Conservation (phyloP, 2,113 vertebrate species). For the Amblyornis subalaris region DNA sequence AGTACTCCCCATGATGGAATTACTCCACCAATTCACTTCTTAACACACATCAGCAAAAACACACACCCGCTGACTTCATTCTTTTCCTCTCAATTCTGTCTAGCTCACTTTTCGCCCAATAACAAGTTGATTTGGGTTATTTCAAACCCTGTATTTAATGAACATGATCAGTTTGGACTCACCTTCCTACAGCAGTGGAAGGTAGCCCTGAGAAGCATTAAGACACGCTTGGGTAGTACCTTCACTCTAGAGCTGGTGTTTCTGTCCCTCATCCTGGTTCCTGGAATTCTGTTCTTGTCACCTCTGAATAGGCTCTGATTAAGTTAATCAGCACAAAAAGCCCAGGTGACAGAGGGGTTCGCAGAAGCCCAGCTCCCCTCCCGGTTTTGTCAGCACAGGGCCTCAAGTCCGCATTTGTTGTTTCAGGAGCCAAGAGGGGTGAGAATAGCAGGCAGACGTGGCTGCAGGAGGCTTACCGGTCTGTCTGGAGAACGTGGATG, state of each 20-base stretch:
- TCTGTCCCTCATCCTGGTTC: neutral
- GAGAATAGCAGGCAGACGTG: fast-evolving
- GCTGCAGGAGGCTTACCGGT: slow-evolving; percentile 76
- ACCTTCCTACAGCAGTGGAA: fast-evolving
- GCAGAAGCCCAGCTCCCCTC: neutral
- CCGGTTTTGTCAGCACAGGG: fast-evolving
- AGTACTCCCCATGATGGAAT: neutral
- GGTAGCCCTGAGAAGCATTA: fast-evolving
- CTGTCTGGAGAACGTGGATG: slow-evolving; percentile 89
- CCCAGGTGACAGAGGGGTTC: fast-evolving
- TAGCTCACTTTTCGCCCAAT: fast-evolving
- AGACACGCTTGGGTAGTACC: fast-evolving
- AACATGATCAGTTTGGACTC: fast-evolving
- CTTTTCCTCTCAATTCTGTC: neutral
- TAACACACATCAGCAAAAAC: neutral
- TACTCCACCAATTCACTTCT: neutral
- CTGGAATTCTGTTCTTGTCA: neutral
- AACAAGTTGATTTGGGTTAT: neutral
- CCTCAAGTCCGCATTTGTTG: fast-evolving
- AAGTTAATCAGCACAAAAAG: fast-evolving
- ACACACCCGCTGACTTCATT: neutral
- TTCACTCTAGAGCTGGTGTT: neutral
- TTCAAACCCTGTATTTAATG: fast-evolving
- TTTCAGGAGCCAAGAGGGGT: no score
- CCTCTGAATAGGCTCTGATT: fast-evolving